phyloP scores from a whole-genome alignment of 1,140 invertebrate species.

The Eumeta japonica region DNA sequence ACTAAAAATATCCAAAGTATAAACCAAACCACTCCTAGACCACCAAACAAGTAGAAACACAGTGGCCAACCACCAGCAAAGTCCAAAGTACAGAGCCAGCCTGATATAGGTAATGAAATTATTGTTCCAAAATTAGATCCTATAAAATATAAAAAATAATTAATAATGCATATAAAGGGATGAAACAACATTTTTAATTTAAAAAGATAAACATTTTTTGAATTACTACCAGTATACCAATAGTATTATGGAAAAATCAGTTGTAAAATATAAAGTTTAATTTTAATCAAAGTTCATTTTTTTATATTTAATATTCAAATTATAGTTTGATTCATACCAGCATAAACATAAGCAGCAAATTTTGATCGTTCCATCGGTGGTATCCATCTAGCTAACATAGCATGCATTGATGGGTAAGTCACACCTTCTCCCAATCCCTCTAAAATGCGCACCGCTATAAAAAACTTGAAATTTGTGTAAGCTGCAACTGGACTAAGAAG shows the following conservation, averaged over 20 bases:
- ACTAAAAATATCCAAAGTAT: constrained; percentile 71
- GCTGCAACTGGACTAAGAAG: constrained; percentile 73
- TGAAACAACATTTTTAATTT: too few relatives aligned
- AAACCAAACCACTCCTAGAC: constrained; percentile 78
- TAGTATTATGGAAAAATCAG: constrained; percentile 9
- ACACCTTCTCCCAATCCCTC: constrained; percentile 87
- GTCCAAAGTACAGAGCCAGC: constrained; percentile 69
- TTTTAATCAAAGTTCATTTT: too few relatives aligned
- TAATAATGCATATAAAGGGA: neutral
- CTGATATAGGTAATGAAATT: constrained; percentile 71
- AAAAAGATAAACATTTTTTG: constrained; percentile 2
- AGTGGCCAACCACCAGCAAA: constrained; percentile 74
- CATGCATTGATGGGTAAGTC: constrained; percentile 81
- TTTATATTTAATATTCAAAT: too few relatives aligned
- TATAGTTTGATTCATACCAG: constrained; percentile 66
- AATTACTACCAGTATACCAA: constrained; percentile 2
- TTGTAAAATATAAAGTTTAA: too few relatives aligned
- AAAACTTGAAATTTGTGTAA: constrained; percentile 65
- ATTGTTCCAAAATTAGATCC: constrained; percentile 75
- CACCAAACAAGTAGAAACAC: constrained; percentile 77
- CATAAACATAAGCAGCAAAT: constrained; percentile 78
- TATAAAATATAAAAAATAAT: constrained; percentile 19
- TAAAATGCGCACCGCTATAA: constrained; percentile 76
- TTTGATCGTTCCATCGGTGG: constrained; percentile 77
- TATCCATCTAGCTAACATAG: constrained; percentile 79